Base-by-base conservation (phyloP, 2,113 vertebrate genomes). In the Sinocyclocheilus anophthalmus region DNA sequence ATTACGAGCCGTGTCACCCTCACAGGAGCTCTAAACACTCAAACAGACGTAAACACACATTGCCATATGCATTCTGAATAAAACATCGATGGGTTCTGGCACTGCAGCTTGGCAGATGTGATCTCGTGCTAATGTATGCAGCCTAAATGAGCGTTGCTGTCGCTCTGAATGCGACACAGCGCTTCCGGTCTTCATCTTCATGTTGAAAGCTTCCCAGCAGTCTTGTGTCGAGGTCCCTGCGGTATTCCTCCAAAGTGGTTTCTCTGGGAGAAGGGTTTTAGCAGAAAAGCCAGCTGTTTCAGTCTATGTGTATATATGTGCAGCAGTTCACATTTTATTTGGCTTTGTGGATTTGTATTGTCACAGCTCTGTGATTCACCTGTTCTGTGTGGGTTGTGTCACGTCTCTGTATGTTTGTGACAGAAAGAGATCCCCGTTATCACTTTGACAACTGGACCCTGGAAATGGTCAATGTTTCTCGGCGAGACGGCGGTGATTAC, bases 71-170 rank as follows among this genome's bases (percentile, higher is more conserved):
- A 90, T 91, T 84, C 89, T 94, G 90, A 95, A 94, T 94, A 93
- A 93, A 94, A 94, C 92, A 94, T 93, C 4, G 91, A 87, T 90
- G 93, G 91, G 89, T 91, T 92, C 91, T 91, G 91, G 90, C 91
- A 90, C 91, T 90, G 90, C 91, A 93, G 90, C 89, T 91, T 92
- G 93, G 92, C 94, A 94, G 94, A 94, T 95, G 94, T 92, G 92
- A 92, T 94, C 92, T 92, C 92, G 89, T 89, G 92, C 88, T 94
- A 94, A 94, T 94, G 92, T 92, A 93, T 94, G 92, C 92, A 92
- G 92, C 90, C 91, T 93, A 94, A 94, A 94, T 93, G 93, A 94
- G 92, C 89, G 92, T 91, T 87, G 91, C 94, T 93, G 91, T 93
- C 92, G 91, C 87, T 87, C 90, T 91, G 91, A 94, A 94, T 94